Conservation (phyloP, 2,113 vertebrate genomes). For the Lepidiolamprologus cunningtoni region DNA sequence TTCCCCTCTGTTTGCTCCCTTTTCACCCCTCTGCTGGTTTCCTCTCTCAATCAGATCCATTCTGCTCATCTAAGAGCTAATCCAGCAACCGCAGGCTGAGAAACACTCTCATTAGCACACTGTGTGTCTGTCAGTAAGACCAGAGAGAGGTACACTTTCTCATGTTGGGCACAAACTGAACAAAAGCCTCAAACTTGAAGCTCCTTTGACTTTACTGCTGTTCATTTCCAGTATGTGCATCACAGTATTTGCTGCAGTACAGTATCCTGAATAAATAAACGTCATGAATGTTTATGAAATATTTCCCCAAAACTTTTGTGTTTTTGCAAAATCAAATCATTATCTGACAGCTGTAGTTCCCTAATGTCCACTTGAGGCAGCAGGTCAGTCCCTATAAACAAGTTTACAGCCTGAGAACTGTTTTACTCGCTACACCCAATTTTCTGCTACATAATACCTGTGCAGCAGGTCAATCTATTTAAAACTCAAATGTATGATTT, state of each 20-base stretch:
- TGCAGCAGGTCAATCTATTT: background rate
- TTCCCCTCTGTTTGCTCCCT: background rate
- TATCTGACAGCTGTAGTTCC: background rate
- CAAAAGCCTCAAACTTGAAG: background rate
- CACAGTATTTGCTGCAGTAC: background rate
- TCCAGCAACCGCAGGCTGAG: constrained; percentile 46
- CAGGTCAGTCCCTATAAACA: background rate
- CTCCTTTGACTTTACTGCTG: background rate
- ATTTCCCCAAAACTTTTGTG: background rate
- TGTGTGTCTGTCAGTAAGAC: background rate
- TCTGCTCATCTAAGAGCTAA: constrained; percentile 41
- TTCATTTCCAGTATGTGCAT: background rate
- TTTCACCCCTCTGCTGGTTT: constrained; percentile 27
- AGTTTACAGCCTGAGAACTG: background rate
- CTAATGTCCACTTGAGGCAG: background rate
- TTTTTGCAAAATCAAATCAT: background rate
- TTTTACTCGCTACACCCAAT: background rate
- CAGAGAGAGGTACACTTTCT: background rate
- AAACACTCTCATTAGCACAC: constrained; percentile 59
- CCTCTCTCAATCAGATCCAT: constrained; percentile 63
- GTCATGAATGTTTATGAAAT: background rate
- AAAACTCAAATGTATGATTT: background rate
- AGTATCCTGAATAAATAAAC: background rate
- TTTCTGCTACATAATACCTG: background rate
- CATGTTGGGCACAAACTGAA: background rate